Base-by-base conservation (phyloP, 2,797 vertebrate species). In the Odontamblyopus lacepedii region DNA sequence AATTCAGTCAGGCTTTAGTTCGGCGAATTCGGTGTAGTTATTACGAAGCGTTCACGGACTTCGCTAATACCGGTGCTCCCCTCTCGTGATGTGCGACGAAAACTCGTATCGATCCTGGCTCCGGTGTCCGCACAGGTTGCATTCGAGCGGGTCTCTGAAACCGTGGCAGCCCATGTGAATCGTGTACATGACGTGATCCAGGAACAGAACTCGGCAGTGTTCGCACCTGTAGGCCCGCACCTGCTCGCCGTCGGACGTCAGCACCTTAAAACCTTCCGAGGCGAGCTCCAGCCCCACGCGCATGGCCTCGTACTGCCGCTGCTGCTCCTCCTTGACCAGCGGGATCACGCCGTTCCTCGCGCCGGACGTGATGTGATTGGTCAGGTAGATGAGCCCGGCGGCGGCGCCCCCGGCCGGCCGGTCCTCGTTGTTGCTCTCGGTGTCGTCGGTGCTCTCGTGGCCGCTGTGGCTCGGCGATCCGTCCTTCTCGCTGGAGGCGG, bases 131-230 rank as follows among this genome's bases (percentile, higher is more conserved):
- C 98, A 99, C 92, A 99, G 95, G 93, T 99, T 99, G 94, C 98
- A 99, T 91, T 98, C 97, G 4, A 98, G 98, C 77, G 98, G 97
- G 84, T 98, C 96, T 2, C 98, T 95, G 92, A 98, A 99, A 78
- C 97, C 98, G 1, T 99, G 98, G 87, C 98, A 98, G 82, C 98
- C 98, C 98, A 99, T 99, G 85, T 99, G 98, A 83, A 99, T 99
- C 63, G 98, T 99, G 78, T 98, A 99, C 98, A 99, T 99, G 88
- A 99, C 98, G 4, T 98, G 97, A 92, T 99, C 98, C 87, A 99
- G 94, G 93, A 99, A 99, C 77, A 99, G 95, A 70, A 99, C 92
- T 68, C 97, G 91, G 90, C 98, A 99, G 89, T 97, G 97, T 95
- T 97, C 94, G 0, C 98, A 99, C 77, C 94, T 93, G 89, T 99